A percentile compares a stretch with the other conserved stretches of the same genome.
Evolutionary conservation across 2,113 vertebrate genomes (phyloP).

Genomic region (Illadopsis cleaveri): DNA sequence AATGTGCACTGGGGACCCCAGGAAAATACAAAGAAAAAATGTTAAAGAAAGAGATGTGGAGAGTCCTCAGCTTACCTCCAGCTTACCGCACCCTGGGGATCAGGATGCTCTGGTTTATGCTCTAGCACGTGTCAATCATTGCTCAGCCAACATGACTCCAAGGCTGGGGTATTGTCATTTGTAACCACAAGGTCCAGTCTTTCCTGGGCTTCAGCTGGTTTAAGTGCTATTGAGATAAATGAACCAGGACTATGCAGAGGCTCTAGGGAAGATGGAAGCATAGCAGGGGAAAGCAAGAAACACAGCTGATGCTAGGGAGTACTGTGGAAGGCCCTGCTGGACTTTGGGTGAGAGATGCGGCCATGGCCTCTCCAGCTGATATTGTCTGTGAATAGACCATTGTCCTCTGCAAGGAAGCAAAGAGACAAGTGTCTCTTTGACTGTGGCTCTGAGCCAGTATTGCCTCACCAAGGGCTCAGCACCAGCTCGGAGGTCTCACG

Average conservation of each 20-base stretch:
- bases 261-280: neutral
- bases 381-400: neutral
- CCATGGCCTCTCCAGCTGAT: neutral
- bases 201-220: neutral
- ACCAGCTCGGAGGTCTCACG: neutral
- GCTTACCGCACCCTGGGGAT: neutral
- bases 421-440: neutral
- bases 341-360: neutral
- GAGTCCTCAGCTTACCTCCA: conserved; percentile 6
- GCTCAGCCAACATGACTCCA: neutral
- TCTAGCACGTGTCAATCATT: neutral
- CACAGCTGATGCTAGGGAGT: neutral
- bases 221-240: neutral
- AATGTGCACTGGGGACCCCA: neutral
- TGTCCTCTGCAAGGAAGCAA: conserved; percentile 18
- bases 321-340: fast-evolving
- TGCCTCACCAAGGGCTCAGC: neutral
- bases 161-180: neutral
- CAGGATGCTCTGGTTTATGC: neutral
- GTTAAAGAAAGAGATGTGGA: neutral
- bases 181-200: neutral
- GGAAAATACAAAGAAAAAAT: conserved; percentile 1
- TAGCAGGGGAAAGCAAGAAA: neutral
- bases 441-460: neutral
- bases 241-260: neutral